These are phyloP conservation scores for Ambastaia sidthimunki DNA, from an alignment of 2,797 vertebrate species.

Conservation along the genomic window DNA sequence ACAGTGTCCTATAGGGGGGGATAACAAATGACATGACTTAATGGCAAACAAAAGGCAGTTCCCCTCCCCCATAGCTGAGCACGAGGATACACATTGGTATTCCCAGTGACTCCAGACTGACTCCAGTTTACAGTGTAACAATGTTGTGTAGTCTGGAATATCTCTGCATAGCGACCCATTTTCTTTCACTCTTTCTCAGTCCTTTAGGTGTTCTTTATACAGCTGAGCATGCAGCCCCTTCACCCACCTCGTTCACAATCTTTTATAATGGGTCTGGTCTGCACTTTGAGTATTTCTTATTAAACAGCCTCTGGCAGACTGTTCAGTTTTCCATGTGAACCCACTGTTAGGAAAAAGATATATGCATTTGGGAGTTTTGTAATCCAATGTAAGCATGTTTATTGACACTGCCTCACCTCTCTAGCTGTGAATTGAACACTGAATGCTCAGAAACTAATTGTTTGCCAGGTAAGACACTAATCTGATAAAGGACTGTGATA, in stretches of 20 bases:
- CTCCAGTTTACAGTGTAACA: slow-evolving; percentile 3
- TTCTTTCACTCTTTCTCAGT: slow-evolving; percentile 53
- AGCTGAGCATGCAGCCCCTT: background rate
- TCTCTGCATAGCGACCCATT: slow-evolving; percentile 72
- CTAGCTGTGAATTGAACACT: slow-evolving; percentile 38
- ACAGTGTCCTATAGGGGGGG: background rate
- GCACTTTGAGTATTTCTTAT: slow-evolving; percentile 33
- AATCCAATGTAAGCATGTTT: slow-evolving; percentile 34
- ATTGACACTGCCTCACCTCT: slow-evolving; percentile 46
- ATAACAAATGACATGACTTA: background rate
- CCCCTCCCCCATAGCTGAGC: background rate
- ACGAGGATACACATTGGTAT: background rate
- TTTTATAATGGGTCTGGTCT: slow-evolving; percentile 6
- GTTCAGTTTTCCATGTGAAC: slow-evolving; percentile 1
- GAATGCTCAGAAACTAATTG: slow-evolving; percentile 34
- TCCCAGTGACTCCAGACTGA: slow-evolving; percentile 9
- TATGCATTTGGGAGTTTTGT: slow-evolving; percentile 27
- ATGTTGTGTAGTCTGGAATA: slow-evolving; percentile 42
- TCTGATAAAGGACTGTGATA: slow-evolving; percentile 37
- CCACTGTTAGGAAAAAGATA: slow-evolving; percentile 1
- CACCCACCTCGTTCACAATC: slow-evolving; percentile 8
- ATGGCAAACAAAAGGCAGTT: background rate
- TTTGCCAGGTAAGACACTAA: slow-evolving; percentile 34
- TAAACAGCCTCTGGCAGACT: background rate
- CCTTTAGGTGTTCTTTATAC: slow-evolving; percentile 27